Evolutionary conservation across 1,140 invertebrate genomes (phyloP).

Genomic region (Brachystomella parvula): DNA sequence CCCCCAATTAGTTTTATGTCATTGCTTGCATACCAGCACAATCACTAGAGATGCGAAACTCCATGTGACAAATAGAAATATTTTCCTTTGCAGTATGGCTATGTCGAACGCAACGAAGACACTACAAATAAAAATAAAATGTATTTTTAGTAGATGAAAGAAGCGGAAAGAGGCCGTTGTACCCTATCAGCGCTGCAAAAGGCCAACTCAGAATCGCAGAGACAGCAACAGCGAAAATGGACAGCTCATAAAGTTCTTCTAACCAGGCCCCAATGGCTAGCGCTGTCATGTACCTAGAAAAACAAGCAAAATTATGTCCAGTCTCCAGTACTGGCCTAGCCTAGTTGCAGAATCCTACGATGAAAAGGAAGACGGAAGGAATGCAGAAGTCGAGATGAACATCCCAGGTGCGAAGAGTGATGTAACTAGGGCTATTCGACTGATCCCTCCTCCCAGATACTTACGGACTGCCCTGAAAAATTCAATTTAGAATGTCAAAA

Average conservation of each 20-base stretch:
- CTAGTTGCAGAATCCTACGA: constrained; percentile 53
- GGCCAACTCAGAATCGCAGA: constrained; percentile 80
- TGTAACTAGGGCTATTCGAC: constrained; percentile 71
- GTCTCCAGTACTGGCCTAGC: neutral
- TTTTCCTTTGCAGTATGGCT: constrained; percentile 57
- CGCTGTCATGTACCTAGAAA: constrained; percentile 58
- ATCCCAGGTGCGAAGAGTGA: constrained; percentile 80
- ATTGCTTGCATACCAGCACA: constrained; percentile 51
- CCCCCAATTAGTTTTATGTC: constrained; percentile 9
- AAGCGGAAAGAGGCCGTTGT: constrained; percentile 34
- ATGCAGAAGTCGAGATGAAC: constrained; percentile 81
- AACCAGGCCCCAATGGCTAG: constrained; percentile 81
- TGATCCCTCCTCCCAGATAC: constrained; percentile 83
- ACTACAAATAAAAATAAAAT: constrained; percentile 43
- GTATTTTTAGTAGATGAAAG: neutral
- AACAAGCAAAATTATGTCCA: constrained; percentile 11
- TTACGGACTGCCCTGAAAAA: constrained; percentile 68
- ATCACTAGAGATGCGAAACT: constrained; percentile 57
- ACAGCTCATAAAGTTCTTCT: constrained; percentile 63
- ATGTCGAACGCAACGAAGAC: constrained; percentile 86
- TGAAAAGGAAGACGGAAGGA: constrained; percentile 89
- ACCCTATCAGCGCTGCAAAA: constrained; percentile 79
- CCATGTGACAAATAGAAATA: constrained; percentile 65
- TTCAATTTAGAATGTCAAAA: constrained; percentile 1
- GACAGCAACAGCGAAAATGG: constrained; percentile 72